Evolutionary conservation across 2,888 invertebrate species (phyloP), one percentile per base, ranked within the genome.

Genomic region (Tetranychus piercei): DNA sequence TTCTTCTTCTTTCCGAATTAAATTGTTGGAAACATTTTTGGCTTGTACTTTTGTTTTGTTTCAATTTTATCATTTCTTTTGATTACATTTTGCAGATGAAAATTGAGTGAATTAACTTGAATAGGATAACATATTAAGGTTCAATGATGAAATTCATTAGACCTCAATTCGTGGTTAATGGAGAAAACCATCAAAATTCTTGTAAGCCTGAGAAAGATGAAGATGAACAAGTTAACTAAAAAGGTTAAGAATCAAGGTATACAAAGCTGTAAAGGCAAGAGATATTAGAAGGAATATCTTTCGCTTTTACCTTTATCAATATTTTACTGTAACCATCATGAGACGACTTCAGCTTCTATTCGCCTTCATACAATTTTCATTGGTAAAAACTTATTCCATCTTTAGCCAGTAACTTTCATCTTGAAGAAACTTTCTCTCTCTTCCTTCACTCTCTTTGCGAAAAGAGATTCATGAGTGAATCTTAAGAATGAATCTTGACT

Each of bases 81-180:
- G 9, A 55, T 55, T 15, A 15, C 55, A 55, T 55, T 55, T 55
- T 55, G 55, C 9, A 55, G 55, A 55, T 55, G 34, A 55, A 55
- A 55, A 55, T 55, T 55, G 55, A 55, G 55, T 55, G 55, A 55
- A 55, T 55, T 55, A 55, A 55, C 55, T 55, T 55, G 55, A 55
- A 55, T 55, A 55, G 55, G 9, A 55, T 55, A 15, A 55, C 11
- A 55, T 55, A 55, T 55, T 55, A 55, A 55, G 55, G 55, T 55
- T 55, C 55, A 55, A 55, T 55, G 55, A 15, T 55, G 15, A 55
- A 55, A 55, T 55, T 55, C 55, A 55, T 55, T 55, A 55, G 55
- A 55, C 55, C 15, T 15, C 55, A 55, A 55, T 55, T 55, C 55
- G 55, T 55, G 55, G 55, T 55, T 55, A 55, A 55, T 55, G 55